Evolutionary conservation across 2,888 invertebrate genomes (phyloP), one percentile per base, ranked within the genome.

Genomic region (Sphaeridia pumilis): DNA sequence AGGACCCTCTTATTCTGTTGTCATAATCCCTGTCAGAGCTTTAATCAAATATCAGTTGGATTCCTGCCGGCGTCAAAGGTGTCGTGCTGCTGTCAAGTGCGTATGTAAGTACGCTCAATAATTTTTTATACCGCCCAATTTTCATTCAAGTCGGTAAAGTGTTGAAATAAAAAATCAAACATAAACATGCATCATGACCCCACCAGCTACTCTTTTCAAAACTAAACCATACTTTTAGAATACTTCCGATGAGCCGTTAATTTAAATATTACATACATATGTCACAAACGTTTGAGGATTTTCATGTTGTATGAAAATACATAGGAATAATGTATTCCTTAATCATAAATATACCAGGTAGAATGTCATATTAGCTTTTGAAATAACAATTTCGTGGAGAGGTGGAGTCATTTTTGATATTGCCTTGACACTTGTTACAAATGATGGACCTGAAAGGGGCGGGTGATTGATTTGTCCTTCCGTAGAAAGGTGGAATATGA

Each of bases 21-120:
- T 45, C 22, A 26, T 45, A 46, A 36, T 46, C 28, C 51, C 36
- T 52, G 51, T 52, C 51, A 52, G 28, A 20, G 28, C 44, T 43
- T 44, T 34, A 27, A 52, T 52, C 51, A 52, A 52, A 52, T 46
- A 36, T 38, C 46, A 36, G 35, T 45, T 24, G n/a, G 22, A 46
- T 46, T 36, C 25, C 14, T 7, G 14, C 31, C n/a, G n/a, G n/a
- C n/a, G n/a, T n/a, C n/a, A n/a, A n/a, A n/a, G n/a, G n/a, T n/a
- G n/a, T n/a, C n/a, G n/a, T n/a, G 31, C 14, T 10, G 14, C 31
- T 31, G 31, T 7, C 31, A 31, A 31, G 14, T 10, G 7, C 31
- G 14, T 10, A 10, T 14, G 31, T 10, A 31, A 10, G 31, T 10
- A 14, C 31, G 31, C 14, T 10, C 31, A 31, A 31, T 31, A 14